These are phyloP conservation scores for Xenopus borealis DNA, from an alignment of 2,113 vertebrate species.

Conservation along the genomic window DNA sequence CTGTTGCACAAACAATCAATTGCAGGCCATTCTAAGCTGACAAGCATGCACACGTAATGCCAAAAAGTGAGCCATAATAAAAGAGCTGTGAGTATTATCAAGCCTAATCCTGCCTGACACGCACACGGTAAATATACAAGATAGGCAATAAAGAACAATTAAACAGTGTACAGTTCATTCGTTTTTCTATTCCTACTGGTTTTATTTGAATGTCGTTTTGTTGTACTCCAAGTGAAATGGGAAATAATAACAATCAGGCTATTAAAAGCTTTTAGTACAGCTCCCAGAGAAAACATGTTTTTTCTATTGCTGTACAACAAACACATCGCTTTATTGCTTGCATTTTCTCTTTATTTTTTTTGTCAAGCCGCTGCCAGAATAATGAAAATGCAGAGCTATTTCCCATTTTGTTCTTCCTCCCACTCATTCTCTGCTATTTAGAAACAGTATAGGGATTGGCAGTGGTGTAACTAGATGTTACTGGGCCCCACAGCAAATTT, in stretches of 20 bases:
- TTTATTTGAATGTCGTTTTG: constrained; percentile 32
- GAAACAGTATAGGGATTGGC: too few relatives aligned
- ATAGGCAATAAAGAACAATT: constrained; percentile 1
- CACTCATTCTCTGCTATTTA: too few relatives aligned
- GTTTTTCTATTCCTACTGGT: constrained; percentile 13
- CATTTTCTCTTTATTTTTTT: constrained; percentile 2
- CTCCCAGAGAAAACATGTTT: constrained; percentile 22
- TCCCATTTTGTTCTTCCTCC: too few relatives aligned
- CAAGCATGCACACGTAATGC: too few relatives aligned
- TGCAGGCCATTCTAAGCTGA: too few relatives aligned
- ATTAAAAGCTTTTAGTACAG: constrained; percentile 37
- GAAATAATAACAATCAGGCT: constrained; percentile 29
- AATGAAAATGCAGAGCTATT: too few relatives aligned
- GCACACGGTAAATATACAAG: background rate
- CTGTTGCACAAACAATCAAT: too few relatives aligned
- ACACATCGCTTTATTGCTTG: background rate
- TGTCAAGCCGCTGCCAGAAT: too few relatives aligned
- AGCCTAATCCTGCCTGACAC: background rate
- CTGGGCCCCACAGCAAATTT: too few relatives aligned
- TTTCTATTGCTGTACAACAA: background rate
- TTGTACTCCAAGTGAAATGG: background rate
- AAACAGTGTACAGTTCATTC: constrained; percentile 4
- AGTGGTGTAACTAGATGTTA: too few relatives aligned
- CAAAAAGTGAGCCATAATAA: too few relatives aligned
- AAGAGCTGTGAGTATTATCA: background rate